A percentile compares a stretch with the other conserved stretches of the same genome.
Evolutionary conservation across 2,113 vertebrate species (phyloP).

Genomic region (Numida meleagris): DNA sequence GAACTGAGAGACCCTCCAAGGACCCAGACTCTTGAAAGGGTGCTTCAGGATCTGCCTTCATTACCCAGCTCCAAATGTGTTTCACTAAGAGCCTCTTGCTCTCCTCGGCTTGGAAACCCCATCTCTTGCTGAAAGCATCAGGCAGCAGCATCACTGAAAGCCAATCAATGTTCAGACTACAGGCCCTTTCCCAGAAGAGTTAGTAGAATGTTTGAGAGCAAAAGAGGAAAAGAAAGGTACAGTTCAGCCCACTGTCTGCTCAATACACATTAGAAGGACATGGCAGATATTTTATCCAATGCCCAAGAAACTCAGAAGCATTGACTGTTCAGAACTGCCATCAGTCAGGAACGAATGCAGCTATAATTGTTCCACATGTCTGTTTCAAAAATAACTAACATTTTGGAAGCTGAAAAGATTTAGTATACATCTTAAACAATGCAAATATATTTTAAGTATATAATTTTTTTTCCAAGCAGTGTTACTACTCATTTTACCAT

Average conservation of each 20-base stretch:
- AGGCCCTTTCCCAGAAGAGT: background rate
- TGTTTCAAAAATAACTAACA: background rate
- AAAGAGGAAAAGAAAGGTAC: background rate
- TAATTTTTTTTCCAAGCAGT: fast-evolving
- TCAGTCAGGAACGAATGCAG: background rate
- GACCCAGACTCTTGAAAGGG: background rate
- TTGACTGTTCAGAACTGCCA: background rate
- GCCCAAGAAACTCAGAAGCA: background rate
- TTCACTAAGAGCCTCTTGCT: background rate
- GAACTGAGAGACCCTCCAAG: background rate
- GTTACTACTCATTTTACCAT: background rate
- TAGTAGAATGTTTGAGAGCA: background rate
- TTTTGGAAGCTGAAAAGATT: background rate
- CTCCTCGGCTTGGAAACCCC: background rate
- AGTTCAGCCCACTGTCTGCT: background rate
- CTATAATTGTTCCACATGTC: background rate
- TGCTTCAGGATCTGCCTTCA: background rate
- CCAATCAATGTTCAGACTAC: background rate
- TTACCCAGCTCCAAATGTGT: background rate
- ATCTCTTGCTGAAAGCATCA: background rate
- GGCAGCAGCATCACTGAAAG: background rate
- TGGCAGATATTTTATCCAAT: background rate
- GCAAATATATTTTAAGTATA: background rate
- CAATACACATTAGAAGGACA: background rate
- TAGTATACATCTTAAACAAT: background rate